A percentile compares a stretch with the other conserved stretches of the same genome.
Conservation (phyloP, 1,140 invertebrate species). For the Anastatus disparis region DNA sequence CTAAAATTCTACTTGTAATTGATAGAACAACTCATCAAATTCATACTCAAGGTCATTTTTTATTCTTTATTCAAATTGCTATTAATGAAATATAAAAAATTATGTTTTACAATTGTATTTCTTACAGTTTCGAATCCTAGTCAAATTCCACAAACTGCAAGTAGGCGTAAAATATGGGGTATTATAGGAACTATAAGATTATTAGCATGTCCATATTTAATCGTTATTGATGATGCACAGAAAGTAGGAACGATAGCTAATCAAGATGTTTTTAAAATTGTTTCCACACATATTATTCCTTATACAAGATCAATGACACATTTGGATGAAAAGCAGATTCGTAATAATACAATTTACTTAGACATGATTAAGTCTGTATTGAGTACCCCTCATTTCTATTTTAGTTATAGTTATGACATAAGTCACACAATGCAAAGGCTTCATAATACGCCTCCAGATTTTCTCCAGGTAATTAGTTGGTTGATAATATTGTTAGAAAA, state of each 20-base stretch:
- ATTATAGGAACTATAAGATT: constrained; percentile 88
- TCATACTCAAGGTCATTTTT: constrained; percentile 71
- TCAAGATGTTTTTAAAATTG: constrained; percentile 87
- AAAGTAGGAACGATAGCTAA: constrained; percentile 88
- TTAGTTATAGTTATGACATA: constrained; percentile 93
- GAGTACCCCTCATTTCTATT: constrained; percentile 87
- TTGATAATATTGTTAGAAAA: too few species aligned
- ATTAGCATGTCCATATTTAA: constrained; percentile 87
- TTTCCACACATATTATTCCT: constrained; percentile 85
- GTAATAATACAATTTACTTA: constrained; percentile 83
- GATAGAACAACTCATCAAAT: constrained; percentile 77
- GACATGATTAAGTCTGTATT: constrained; percentile 84
- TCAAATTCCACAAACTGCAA: constrained; percentile 73
- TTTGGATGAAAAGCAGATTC: constrained; percentile 82
- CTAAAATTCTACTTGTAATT: constrained; percentile 75
- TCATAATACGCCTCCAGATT: constrained; percentile 88
- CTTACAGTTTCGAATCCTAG: constrained; percentile 66
- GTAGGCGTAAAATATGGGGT: constrained; percentile 84
- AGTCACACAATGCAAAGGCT: constrained; percentile 92
- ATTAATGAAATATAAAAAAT: too few species aligned
- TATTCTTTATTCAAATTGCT: constrained; percentile 14
- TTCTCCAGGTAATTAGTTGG: constrained; percentile 70
- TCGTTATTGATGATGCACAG: constrained; percentile 88
- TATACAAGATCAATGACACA: constrained; percentile 87
- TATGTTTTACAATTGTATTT: constrained; percentile 1